phyloP scores from a whole-genome alignment of 2,113 vertebrate genomes.

The Callorhinus ursinus region DNA sequence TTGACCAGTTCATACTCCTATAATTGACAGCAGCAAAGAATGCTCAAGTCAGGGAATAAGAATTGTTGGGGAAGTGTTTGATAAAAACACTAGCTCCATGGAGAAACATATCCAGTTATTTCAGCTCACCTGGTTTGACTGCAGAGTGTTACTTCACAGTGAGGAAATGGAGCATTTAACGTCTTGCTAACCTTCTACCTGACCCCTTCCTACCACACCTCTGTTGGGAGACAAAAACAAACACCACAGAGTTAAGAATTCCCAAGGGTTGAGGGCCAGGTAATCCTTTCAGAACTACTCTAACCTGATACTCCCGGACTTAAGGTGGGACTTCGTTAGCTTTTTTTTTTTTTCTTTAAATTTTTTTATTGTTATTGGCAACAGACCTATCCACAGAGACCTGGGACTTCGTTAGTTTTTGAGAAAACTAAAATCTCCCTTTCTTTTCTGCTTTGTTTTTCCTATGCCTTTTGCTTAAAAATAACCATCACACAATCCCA shows the following conservation, averaged over 20 bases:
- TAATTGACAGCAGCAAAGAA: not conserved
- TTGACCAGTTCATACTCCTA: not conserved
- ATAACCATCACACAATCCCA: not conserved
- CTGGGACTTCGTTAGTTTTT: slow-evolving; percentile 58
- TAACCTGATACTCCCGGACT: slow-evolving; percentile 83
- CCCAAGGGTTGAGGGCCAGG: slow-evolving; percentile 86
- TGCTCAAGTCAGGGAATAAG: not conserved
- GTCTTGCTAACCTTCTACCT: slow-evolving; percentile 80
- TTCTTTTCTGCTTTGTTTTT: slow-evolving; percentile 81
- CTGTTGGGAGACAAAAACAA: slow-evolving; percentile 86
- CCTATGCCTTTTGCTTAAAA: slow-evolving; percentile 70
- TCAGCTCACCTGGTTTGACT: slow-evolving; percentile 79
- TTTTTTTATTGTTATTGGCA: too few species aligned
- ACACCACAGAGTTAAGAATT: slow-evolving; percentile 86
- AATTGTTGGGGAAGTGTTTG: slow-evolving; percentile 18
- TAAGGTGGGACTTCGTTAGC: slow-evolving; percentile 78
- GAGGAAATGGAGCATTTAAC: slow-evolving; percentile 76
- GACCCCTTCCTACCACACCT: slow-evolving; percentile 86
- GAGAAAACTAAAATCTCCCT: slow-evolving; percentile 71
- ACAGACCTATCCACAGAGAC: too few species aligned
- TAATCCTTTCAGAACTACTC: slow-evolving; percentile 86
- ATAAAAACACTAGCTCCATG: slow-evolving; percentile 46
- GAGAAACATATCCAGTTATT: slow-evolving; percentile 69
- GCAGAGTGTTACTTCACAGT: slow-evolving; percentile 77
- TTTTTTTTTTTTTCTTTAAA: too few species aligned